phyloP scores from a whole-genome alignment of 2,797 vertebrate species.

The Dendrocincla tyrannina region DNA sequence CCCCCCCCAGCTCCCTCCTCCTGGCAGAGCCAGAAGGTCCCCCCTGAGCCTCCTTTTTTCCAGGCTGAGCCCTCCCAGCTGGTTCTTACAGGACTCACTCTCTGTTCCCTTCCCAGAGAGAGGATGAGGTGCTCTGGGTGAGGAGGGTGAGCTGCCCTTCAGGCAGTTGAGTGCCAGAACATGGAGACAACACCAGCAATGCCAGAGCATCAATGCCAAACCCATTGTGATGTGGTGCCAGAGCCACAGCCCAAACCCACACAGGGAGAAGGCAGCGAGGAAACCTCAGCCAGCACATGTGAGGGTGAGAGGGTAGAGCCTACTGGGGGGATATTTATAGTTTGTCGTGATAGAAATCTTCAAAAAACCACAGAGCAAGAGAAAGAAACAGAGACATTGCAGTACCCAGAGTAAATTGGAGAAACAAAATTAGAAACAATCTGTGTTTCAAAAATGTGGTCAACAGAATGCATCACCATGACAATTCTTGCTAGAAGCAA shows the following conservation, averaged over 20 bases:
- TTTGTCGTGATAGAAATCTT: background rate
- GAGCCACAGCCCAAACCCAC: background rate
- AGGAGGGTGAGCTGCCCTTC: background rate
- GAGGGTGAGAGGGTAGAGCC: background rate
- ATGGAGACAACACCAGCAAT: fast-evolving
- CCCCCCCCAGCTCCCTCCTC: fast-evolving
- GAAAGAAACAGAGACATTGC: background rate
- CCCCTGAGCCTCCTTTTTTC: background rate
- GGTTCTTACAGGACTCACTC: background rate
- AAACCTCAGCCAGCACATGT: background rate
- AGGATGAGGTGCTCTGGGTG: background rate
- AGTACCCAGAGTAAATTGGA: conserved; percentile 8
- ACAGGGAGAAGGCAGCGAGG: background rate
- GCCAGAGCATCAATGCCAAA: background rate
- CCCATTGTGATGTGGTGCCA: fast-evolving
- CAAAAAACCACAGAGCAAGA: background rate
- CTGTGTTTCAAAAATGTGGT: conserved; percentile 50
- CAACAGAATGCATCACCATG: conserved; percentile 62
- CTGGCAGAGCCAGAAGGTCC: fast-evolving
- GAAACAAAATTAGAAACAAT: conserved; percentile 54
- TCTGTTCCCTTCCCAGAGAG: background rate
- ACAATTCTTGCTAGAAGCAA: conserved; percentile 66
- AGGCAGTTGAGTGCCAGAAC: background rate
- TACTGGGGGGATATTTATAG: fast-evolving
- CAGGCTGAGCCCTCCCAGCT: background rate